Evolutionary conservation across 2,797 vertebrate genomes (phyloP), one percentile per base, ranked within the genome.

Genomic region (Novumbra hubbsi): DNA sequence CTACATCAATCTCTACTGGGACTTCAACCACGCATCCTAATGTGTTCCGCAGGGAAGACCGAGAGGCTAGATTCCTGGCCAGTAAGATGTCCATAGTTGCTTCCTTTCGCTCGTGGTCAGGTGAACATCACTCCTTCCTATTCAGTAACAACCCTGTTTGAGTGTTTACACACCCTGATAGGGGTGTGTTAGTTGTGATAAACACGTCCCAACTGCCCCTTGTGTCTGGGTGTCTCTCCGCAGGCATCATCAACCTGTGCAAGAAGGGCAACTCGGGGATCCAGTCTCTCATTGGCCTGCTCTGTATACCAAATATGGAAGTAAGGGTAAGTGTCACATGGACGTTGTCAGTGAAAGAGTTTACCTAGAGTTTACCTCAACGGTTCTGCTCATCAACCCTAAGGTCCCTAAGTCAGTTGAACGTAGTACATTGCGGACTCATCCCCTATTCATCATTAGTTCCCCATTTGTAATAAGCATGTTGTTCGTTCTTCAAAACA

Each of bases 251-350:
- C 93, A 96, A 96, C 89, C 94, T 99, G 76, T 99, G 98, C 91
- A 98, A 97, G 88, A 94, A 95, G 85, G 96, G 96, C 74, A 98
- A 97, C 89, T 97, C 97, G 82, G 98, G 97, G 70, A 98, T 99
- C 91, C 96, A 97, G 49, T 99, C 98, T 86, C 92, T 99, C 86
- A 98, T 98, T 90, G 97, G 98, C 76, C 94, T 99, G 83, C 95
- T 99, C 78, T 96, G 96, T 89, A 98, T 99, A 96, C 98, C 97
- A 94, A 98, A 99, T 94, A 97, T 96, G 96, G 97, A 99, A 93
- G 97, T 99, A 84, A 93, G 97, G 94, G 98, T 99, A 93, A 80
- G 96, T 27, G 28, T 32, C 16, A 17, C 14, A 28, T 28, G 34
- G 38, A 21, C 66, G 48, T 24, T 8, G 17, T 30, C 28, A 38